Conservation (phyloP, 2,888 invertebrate genomes). For the Malacosoma neustria region DNA sequence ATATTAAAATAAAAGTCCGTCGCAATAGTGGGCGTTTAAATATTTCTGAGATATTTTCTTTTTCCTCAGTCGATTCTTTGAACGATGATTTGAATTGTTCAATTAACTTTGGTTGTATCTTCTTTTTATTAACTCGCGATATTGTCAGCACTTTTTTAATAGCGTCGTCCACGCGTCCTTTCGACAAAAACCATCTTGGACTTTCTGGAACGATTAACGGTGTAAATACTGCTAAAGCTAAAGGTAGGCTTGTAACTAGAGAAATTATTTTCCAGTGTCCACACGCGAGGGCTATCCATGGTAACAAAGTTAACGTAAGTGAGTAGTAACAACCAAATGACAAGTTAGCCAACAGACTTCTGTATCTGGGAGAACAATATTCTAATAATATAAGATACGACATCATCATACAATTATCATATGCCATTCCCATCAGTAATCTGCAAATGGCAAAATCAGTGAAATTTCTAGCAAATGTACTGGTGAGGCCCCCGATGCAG, state of each 20-base stretch:
- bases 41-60: conserved; percentile 27
- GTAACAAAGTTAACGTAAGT: conserved; percentile 26
- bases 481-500: conserved; percentile 32
- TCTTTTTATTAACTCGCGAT: conserved; percentile 36
- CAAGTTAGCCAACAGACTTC: conserved; percentile 35
- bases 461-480: conserved; percentile 32
- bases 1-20: conserved; percentile 30
- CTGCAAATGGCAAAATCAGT: conserved; percentile 32
- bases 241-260: conserved; percentile 40
- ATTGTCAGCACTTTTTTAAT: conserved; percentile 34
- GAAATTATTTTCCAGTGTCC: conserved; percentile 42
- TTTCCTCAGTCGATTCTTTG: conserved; percentile 21
- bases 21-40: conserved; percentile 35
- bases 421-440: conserved; percentile 43
- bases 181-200: conserved; percentile 42
- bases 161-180: conserved; percentile 39
- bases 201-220: conserved; percentile 43
- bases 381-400: conserved; percentile 42
- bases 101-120: conserved; percentile 31
- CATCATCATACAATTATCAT: conserved; percentile 47
- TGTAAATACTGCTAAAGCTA: conserved; percentile 30
- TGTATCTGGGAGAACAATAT: conserved; percentile 44
- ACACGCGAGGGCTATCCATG: conserved; percentile 39
- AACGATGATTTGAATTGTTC: conserved; percentile 30
- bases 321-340: conserved; percentile 42